Base-by-base conservation (phyloP, 92 coral and sea anemone genomes). In the Galaxea fascicularis region DNA sequence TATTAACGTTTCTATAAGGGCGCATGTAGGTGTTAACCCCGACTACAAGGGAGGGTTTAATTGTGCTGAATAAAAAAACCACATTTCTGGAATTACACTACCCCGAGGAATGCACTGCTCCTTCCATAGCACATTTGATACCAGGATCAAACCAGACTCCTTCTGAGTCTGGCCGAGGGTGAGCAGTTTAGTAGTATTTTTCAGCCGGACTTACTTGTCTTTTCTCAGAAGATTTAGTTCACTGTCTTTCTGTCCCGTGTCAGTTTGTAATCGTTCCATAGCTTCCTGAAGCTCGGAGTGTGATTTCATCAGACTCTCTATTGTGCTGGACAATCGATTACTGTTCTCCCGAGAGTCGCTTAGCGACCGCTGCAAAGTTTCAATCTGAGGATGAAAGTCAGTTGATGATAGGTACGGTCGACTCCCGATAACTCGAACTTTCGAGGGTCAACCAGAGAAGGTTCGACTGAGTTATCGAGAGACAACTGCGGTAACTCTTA, bases 261-360 rank as follows among this genome's bases (percentile, higher is more conserved):
- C 98, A 10, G 98, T 94, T 75, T 96, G 98, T 62, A 96, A 76
- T 39, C 89, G 88, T 71, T 96, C 98, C 44, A 92, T 82, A 17
- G 98, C 90, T 52, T 88, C 87, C 86, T 96, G 98, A 16, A 96
- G 95, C 71, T 96, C 98, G 8, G 92, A 82, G 73, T 96, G 98
- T 28, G 98, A 96, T 35, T 88, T 80, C 94, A 96, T 96, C 69
- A 96, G 86, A 67, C 96, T 93, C 54, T 96, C 98, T 62, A 94
- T 91, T 13, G 98, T 94, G 10, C 89, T 78, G 1, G 98, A 89
- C 74, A 96, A 82, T 25, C 91, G 87, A 17, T 73, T 60, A 87
- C 93, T 94, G 86, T 89, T 93, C 70, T 94, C 98, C 68, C 93
- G 89, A 29, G 98, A 93, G 35, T 94, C 95, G 70, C 88, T 79